These are phyloP conservation scores for Antheraea pernyi DNA, from an alignment of 1,140 invertebrate genomes.

Conservation along the genomic window DNA sequence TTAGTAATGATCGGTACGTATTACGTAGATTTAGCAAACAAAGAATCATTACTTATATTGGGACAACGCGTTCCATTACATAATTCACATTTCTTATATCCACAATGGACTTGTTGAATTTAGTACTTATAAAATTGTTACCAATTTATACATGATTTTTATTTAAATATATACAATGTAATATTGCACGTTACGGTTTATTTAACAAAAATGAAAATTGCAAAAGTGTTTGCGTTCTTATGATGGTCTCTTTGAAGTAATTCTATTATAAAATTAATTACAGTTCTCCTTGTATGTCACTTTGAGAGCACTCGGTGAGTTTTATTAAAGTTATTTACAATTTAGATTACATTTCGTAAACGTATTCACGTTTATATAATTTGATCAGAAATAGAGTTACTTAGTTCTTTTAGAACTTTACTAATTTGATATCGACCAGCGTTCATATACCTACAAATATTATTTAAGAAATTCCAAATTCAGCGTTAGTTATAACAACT, in stretches of 20 bases:
- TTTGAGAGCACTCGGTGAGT: constrained; percentile 15
- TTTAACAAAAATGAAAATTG: constrained; percentile 25
- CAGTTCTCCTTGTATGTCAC: constrained; percentile 10
- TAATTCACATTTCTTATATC: no score
- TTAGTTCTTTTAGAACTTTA: background rate
- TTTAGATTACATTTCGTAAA: constrained; percentile 16
- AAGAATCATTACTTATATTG: no score
- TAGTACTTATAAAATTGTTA: no score
- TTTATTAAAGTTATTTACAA: constrained; percentile 18
- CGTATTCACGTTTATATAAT: background rate
- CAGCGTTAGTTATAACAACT: no score
- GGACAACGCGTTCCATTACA: no score
- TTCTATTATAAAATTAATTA: constrained; percentile 18
- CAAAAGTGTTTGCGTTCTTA: constrained; percentile 14
- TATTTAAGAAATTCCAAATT: no score
- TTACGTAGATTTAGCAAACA: no score
- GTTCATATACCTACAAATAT: no score
- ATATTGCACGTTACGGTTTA: constrained; percentile 18
- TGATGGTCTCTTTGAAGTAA: constrained; percentile 16
- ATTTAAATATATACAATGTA: no score
- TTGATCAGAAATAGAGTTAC: background rate
- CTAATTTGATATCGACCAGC: background rate
- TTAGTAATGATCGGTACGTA: no score
- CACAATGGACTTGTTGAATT: no score
- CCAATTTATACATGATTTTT: no score